phyloP scores from a whole-genome alignment of 2,113 vertebrate genomes.

The Sphyrna mokarran region DNA sequence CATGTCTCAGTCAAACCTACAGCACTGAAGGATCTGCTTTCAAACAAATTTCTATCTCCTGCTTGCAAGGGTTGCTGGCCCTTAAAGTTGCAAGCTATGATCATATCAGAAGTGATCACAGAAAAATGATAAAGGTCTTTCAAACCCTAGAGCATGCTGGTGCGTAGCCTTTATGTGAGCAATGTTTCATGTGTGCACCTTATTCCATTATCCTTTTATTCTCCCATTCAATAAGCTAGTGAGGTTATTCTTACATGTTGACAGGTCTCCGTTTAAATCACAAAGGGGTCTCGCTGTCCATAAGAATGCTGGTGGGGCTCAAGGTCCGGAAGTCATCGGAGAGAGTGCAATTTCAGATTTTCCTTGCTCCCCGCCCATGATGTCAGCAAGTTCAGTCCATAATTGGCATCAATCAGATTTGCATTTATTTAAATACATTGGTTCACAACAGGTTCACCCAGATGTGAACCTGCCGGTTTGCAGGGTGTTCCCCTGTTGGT shows the following conservation, averaged over 20 bases:
- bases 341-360: no score
- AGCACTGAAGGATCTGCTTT: neutral
- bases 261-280: neutral
- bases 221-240: neutral
- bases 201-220: neutral
- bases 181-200: neutral
- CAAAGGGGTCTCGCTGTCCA: no score
- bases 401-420: no score
- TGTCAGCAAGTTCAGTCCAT: no score
- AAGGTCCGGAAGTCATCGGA: no score
- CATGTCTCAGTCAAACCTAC: neutral
- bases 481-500: no score
- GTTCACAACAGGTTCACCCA: no score
- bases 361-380: no score
- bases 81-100: neutral
- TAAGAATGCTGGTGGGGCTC: no score
- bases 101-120: neutral
- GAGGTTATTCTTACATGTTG: neutral
- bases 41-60: neutral
- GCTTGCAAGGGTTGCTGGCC: neutral
- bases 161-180: neutral
- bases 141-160: neutral
- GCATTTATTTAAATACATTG: no score
- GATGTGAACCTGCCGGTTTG: no score
- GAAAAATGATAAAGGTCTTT: neutral